These are phyloP conservation scores for Lipotes vexillifer DNA, from an alignment of 2,113 vertebrate genomes.

Conservation along the genomic window DNA sequence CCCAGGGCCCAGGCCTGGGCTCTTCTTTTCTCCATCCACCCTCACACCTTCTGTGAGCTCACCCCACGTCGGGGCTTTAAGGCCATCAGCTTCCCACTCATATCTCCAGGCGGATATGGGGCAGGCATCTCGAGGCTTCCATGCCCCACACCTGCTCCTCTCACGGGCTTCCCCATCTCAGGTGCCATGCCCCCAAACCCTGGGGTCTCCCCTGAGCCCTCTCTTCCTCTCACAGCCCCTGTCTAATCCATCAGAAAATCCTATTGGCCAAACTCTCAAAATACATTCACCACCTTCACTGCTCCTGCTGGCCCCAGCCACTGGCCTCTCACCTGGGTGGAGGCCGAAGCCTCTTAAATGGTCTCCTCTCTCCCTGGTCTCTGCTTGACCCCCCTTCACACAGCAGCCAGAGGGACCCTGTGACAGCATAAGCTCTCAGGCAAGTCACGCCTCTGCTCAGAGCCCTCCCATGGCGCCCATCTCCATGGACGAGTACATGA, in stretches of 20 bases:
- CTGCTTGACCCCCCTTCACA: not conserved
- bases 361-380: not conserved
- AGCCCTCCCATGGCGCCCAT: no score
- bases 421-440: no score
- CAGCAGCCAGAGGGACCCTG: not conserved
- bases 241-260: not conserved
- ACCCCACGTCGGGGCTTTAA: not conserved
- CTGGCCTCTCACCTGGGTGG: not conserved
- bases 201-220: not conserved
- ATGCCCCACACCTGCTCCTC: not conserved
- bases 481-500: no score
- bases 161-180: not conserved
- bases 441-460: not conserved
- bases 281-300: not conserved
- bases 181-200: not conserved
- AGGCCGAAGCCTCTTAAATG: not conserved
- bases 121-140: not conserved
- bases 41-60: not conserved
- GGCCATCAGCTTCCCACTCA: not conserved
- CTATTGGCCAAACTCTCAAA: no score
- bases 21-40: not conserved
- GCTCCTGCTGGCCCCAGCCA: accelerated
- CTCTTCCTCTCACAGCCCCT: not conserved
- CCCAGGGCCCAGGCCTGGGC: not conserved
- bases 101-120: not conserved